Percentiles rank a stretch among this genome's conserved stretches.
Evolutionary conservation across 2,113 vertebrate species (phyloP).

Genomic region (Phylloscopus trochiloides): DNA sequence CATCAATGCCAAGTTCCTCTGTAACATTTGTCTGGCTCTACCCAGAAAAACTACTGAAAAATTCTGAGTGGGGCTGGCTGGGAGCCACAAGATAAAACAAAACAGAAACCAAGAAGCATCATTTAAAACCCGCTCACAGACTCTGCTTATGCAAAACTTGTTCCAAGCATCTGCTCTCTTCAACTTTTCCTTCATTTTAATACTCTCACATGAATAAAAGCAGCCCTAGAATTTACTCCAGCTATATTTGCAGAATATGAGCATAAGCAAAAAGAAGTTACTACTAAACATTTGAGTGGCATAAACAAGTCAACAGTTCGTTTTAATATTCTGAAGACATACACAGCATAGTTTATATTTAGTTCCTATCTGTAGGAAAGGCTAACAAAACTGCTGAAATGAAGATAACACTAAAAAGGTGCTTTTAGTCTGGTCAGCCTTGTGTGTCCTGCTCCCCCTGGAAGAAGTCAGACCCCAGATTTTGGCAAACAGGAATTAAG

Average conservation of each 20-base stretch:
- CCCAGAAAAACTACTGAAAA: neutral
- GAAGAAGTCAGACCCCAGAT: neutral
- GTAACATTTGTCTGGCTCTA: neutral
- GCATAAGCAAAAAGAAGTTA: neutral
- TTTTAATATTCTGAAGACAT: neutral
- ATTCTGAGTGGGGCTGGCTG: neutral
- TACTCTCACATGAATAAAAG: neutral
- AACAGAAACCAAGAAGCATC: conserved; percentile 1
- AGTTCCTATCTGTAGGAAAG: neutral
- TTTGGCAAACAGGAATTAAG: neutral
- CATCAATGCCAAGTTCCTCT: neutral
- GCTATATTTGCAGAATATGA: neutral
- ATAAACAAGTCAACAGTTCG: neutral
- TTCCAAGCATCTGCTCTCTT: conserved; percentile 45
- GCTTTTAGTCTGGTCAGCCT: neutral
- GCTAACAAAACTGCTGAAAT: neutral
- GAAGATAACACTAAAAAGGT: neutral
- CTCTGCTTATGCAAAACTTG: neutral
- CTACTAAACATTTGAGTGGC: neutral
- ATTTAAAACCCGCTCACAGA: neutral
- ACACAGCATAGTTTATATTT: neutral
- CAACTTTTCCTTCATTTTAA: conserved; percentile 6
- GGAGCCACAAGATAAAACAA: conserved; percentile 2
- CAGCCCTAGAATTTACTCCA: conserved; percentile 22
- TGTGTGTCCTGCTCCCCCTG: fast-evolving